These are phyloP conservation scores for Misgurnus anguillicaudatus DNA, from an alignment of 2,113 vertebrate genomes.

Conservation along the genomic window DNA sequence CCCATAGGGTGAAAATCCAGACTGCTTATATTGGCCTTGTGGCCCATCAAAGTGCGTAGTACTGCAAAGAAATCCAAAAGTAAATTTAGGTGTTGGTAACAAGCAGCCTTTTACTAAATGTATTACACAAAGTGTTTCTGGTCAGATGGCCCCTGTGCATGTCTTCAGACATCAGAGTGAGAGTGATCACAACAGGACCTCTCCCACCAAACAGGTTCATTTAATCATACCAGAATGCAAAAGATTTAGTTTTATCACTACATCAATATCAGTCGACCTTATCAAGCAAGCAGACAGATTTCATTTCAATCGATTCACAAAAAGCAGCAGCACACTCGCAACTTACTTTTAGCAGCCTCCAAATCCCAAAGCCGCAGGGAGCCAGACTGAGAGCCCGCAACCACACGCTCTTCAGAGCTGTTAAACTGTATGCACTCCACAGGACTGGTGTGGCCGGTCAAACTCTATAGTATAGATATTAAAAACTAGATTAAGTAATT, in stretches of 20 bases:
- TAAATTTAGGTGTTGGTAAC: not conserved
- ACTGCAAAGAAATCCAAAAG: constrained; percentile 68
- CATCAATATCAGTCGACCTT: not conserved
- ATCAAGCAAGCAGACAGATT: not conserved
- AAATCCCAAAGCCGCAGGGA: constrained; percentile 95
- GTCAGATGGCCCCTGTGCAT: constrained; percentile 38
- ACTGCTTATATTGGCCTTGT: constrained; percentile 92
- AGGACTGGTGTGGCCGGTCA: constrained; percentile 87
- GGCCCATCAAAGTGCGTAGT: constrained; percentile 86
- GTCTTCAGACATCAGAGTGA: constrained; percentile 33
- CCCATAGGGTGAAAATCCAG: constrained; percentile 92
- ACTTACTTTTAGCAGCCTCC: constrained; percentile 95
- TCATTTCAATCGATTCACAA: not conserved
- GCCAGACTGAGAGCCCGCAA: constrained; percentile 92
- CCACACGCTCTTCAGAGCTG: constrained; percentile 86
- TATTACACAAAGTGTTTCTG: not conserved
- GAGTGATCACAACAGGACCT: constrained; percentile 12
- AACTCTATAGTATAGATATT: constrained; percentile 75
- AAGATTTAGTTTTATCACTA: not conserved
- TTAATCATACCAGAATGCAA: constrained; percentile 12
- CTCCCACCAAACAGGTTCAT: constrained; percentile 37
- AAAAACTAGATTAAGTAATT: not conserved
- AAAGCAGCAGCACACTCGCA: not conserved
- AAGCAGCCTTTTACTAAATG: not conserved
- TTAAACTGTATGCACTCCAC: constrained; percentile 93